Evolutionary conservation across 2,113 vertebrate species (phyloP).

Genomic region (Struthidea cinerea): DNA sequence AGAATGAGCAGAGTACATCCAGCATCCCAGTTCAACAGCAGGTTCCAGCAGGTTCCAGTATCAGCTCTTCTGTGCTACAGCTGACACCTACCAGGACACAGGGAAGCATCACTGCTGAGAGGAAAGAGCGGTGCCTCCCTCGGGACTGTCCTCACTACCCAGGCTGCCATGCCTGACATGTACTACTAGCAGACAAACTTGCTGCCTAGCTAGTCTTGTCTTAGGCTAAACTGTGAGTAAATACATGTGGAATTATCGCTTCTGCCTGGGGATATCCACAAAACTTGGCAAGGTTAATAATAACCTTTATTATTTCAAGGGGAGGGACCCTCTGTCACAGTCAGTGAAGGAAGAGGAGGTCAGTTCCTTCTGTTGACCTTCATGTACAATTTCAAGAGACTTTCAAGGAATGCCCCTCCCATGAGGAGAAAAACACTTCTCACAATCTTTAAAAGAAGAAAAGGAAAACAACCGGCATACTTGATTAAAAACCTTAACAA

Average conservation of each 20-base stretch:
- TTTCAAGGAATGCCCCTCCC: neutral
- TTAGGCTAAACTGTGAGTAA: neutral
- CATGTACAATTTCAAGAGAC: neutral
- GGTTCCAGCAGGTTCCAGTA: neutral
- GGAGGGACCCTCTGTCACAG: neutral
- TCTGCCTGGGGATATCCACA: neutral
- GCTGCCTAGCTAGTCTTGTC: neutral
- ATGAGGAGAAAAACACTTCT: neutral
- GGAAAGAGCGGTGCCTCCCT: rapidly evolving
- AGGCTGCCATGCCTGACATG: neutral
- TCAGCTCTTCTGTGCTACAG: neutral
- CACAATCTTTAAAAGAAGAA: neutral
- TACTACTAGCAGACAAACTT: neutral
- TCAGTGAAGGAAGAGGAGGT: neutral
- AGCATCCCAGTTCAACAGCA: neutral
- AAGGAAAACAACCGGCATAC: neutral
- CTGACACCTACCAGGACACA: neutral
- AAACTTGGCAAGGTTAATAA: neutral
- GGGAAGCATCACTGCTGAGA: neutral
- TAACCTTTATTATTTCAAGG: neutral
- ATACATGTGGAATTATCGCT: neutral
- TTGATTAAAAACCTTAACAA: neutral
- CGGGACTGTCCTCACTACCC: rapidly evolving
- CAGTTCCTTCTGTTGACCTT: neutral
- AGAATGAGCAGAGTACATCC: neutral